Base-by-base conservation (phyloP, 2,797 vertebrate genomes). In the Acanthis flammea region DNA sequence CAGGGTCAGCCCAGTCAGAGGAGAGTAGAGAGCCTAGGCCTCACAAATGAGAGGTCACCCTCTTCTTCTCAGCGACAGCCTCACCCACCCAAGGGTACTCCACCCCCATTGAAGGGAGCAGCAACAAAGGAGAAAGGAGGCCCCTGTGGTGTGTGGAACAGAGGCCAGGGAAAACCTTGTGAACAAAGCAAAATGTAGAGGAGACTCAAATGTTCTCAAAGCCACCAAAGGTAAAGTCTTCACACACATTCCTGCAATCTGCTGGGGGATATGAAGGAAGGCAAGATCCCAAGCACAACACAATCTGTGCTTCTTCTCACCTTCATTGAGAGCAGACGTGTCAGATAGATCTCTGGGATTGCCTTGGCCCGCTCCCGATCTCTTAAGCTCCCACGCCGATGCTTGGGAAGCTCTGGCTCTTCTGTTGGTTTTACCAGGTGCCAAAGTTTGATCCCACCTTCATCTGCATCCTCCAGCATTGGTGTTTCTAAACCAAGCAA, bases 321-420 rank as follows among this genome's bases (percentile, higher is more conserved):
- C 99, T 99, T 99, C 99, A 99, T 99, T 74, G 99, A 99, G 50
- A 99, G 98, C 51, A 99, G 98, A 42, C 99, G 99, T 39, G 99
- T 99, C 96, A 99, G 98, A 96, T 99, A 99, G 97, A 99, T 99
- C 97, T 99, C 99, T 0, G 99, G 99, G 88, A 99, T 99, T 90
- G 99, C 99, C 96, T 99, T 99, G 96, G 99, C 99, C 71, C 99
- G 95, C 96, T 99, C 99, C 5, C 99, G 96, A 92, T 99, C 99
- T 89, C 99, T 98, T 74, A 99, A 95, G 92, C 99, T 99, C 82
- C 99, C 99, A 88, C 99, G 96, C 16, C 99, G 98, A 88, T 99
- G 99, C 97, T 99, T 99, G 63, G 99, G 99, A 25, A 99, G 98
- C 86, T 99, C 99, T 0, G 99, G 99, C 93, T 99, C 99, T 95